Base-by-base conservation (phyloP, 2,888 invertebrate species). In the Drosophila aldrichi region DNA sequence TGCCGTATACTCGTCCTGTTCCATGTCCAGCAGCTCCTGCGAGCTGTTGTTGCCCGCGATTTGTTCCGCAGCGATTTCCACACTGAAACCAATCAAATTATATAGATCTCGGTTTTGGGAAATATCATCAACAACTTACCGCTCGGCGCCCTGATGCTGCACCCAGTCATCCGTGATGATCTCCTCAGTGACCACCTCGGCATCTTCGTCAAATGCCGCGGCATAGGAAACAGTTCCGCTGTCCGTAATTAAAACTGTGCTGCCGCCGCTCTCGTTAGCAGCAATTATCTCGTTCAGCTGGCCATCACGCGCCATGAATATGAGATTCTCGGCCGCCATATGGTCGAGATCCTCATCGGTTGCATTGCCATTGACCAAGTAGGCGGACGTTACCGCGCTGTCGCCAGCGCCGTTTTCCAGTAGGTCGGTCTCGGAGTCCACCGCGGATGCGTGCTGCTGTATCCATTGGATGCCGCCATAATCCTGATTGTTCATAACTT, bases 131-230 rank as follows among this genome's bases (percentile, higher is more conserved):
- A 14, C 1, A 43, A 70, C 71, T 92, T 91, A 96, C 96, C 96
- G 94, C 87, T 96, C 96, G 81, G 96, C 96, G 2, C 95, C 96
- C 64, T 95, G 96, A 64, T 95, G 94, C 83, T 95, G 94, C 49
- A 95, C 96, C 97, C 97, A 97, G 83, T 96, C 96, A 88, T 97
- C 97, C 0, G 96, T 95, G 18, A 97, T 96, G 1, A 97, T 96
- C 92, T 97, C 97, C 88, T 97, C 96, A 0, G 96, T 96, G 0
- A 96, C 96, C 51, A 96, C 96, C 86, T 94, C 94, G 68, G 95
- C 94, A 25, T 94, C 94, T 16, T 92, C 91, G 3, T 81, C 86
- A 16, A 88, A 89, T 3, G 88, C 66, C 22, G 76, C 88, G 0
- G 78, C 82, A 25, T 82, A 90, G 3, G 74, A 61, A 32, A 82